Conservation (phyloP, 1,140 invertebrate species). For the Ectropis grisescens region DNA sequence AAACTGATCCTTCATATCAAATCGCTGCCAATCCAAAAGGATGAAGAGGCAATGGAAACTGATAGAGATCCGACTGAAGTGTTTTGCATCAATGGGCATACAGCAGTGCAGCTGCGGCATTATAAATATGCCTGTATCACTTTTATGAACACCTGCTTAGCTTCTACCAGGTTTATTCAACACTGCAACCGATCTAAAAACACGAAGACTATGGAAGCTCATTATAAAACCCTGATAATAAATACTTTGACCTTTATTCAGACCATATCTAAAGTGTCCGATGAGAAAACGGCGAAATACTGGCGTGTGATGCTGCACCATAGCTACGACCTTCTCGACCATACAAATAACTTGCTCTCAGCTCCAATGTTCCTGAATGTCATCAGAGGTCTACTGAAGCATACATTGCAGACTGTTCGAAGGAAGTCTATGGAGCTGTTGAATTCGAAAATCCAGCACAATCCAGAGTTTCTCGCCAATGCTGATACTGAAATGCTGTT, state of each 20-base stretch:
- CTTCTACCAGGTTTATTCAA: conserved; percentile 77
- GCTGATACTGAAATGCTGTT: conserved; percentile 67
- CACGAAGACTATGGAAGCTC: conserved; percentile 67
- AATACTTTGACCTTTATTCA: conserved; percentile 78
- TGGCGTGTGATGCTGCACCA: conserved; percentile 85
- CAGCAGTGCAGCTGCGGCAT: conserved; percentile 82
- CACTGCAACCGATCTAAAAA: conserved; percentile 69
- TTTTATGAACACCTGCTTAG: conserved; percentile 78
- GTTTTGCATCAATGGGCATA: conserved; percentile 77
- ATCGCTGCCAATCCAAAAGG: conserved; percentile 74
- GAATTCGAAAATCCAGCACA: conserved; percentile 81
- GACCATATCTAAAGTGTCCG: conserved; percentile 71
- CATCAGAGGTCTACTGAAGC: conserved; percentile 77
- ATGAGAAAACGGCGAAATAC: conserved; percentile 79
- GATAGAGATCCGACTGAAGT: conserved; percentile 67
- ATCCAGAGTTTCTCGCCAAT: conserved; percentile 72
- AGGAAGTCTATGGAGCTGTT: conserved; percentile 88
- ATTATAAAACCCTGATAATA: conserved; percentile 79
- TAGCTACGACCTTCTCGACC: conserved; percentile 82
- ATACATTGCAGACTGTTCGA: conserved; percentile 78
- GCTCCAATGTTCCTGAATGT: conserved; percentile 83
- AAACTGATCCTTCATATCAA: conserved; percentile 77
- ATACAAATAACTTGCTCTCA: conserved; percentile 83
- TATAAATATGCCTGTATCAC: conserved; percentile 85
- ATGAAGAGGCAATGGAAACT: conserved; percentile 51